Conservation (phyloP, 2,797 vertebrate species). For the Ispidina picta region DNA sequence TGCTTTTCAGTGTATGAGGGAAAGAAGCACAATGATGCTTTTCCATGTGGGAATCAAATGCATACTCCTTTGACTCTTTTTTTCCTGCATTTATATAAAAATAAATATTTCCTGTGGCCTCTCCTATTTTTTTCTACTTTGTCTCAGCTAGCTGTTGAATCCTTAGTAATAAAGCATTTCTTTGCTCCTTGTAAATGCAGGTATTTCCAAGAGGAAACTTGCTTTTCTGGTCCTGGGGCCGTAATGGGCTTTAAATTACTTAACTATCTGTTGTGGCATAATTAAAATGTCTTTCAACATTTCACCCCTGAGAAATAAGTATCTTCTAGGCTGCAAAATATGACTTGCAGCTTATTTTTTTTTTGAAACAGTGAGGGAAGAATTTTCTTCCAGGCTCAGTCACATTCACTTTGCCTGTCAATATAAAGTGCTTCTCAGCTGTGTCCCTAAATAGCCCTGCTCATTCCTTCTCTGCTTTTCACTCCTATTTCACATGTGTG, state of each 20-base stretch:
- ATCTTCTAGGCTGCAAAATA: constrained; percentile 11
- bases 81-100: no score
- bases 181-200: not conserved
- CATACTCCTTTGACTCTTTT: not conserved
- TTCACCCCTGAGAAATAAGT: constrained; percentile 19
- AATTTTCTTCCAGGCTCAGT: constrained; percentile 12
- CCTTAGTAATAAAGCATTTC: not conserved
- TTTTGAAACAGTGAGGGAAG: not conserved
- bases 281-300: constrained; percentile 21
- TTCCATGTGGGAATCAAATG: fast-evolving
- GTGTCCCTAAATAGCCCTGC: constrained; percentile 50
- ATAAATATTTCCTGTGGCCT: not conserved
- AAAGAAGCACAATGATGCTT: not conserved
- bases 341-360: constrained; percentile 22
- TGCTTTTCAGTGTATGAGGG: not conserved
- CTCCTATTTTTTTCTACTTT: not conserved
- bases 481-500: constrained; percentile 26
- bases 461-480: constrained; percentile 2
- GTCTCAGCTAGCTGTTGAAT: not conserved
- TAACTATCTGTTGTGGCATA: constrained; percentile 24
- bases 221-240: not conserved
- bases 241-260: constrained; percentile 12
- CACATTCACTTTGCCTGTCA: constrained; percentile 2
- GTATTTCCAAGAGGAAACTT: not conserved
- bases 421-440: not conserved